These are phyloP conservation scores for Lepus americanus DNA, from an alignment of 2,113 vertebrate species.

Conservation along the genomic window DNA sequence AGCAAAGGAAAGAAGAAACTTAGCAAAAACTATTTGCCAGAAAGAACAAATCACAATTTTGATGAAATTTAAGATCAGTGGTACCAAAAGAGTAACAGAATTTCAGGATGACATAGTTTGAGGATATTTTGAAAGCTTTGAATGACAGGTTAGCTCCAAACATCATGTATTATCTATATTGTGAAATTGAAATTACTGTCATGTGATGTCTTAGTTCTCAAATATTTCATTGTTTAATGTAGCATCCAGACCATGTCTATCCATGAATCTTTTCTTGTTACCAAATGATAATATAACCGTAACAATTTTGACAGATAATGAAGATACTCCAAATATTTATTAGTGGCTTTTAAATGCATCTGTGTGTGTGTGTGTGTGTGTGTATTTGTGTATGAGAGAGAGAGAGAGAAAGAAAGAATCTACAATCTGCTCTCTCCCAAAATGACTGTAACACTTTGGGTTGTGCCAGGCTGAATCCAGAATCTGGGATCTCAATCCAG, in stretches of 20 bases:
- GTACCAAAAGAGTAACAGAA: not conserved
- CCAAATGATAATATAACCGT: not conserved
- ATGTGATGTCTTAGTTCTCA: not conserved
- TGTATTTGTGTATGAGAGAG: too few species aligned
- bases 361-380: too few species aligned
- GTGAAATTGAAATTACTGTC: not conserved
- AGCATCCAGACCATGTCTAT: not conserved
- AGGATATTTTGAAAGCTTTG: not conserved
- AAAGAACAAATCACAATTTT: not conserved
- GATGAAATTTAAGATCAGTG: not conserved
- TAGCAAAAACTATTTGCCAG: not conserved
- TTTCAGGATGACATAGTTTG: not conserved
- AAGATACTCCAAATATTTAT: not conserved
- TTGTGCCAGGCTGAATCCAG: too few species aligned
- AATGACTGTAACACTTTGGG: too few species aligned
- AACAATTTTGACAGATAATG: not conserved
- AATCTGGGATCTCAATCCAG: too few species aligned
- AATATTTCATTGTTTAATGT: not conserved
- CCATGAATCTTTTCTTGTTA: fast-evolving
- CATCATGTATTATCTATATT: not conserved
- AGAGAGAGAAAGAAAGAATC: too few species aligned
- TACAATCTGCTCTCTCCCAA: too few species aligned
- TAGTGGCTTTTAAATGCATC: too few species aligned
- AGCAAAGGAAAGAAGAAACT: not conserved
- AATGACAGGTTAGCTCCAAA: not conserved